Conservation (phyloP, 2,888 invertebrate species). For the Calameuta filiformis region DNA sequence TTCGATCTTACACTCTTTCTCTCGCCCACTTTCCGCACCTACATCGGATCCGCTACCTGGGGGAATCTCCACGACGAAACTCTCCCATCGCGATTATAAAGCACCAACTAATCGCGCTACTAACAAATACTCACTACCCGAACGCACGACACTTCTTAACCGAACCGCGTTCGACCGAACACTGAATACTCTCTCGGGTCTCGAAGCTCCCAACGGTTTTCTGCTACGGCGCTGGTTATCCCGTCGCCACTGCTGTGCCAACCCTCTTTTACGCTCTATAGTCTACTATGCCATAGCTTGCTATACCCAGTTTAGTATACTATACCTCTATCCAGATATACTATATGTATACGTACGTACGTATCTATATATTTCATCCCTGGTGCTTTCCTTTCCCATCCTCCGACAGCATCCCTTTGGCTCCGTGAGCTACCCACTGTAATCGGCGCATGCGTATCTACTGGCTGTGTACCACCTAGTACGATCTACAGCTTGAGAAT, state of each 20-base stretch:
- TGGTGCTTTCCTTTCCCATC: background rate
- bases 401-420: background rate
- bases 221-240: background rate
- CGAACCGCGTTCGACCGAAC: slow-evolving; percentile 61
- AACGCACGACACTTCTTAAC: slow-evolving; percentile 26
- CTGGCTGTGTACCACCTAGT: background rate
- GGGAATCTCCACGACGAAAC: slow-evolving; percentile 41
- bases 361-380: background rate
- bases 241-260: background rate
- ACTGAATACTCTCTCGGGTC: slow-evolving; percentile 47
- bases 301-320: background rate
- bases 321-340: background rate
- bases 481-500: background rate
- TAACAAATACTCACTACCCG: slow-evolving; percentile 24
- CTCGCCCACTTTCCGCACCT: background rate
- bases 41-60: slow-evolving; percentile 45
- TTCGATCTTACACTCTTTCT: background rate
- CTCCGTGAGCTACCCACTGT: background rate
- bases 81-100: slow-evolving; percentile 50
- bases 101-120: slow-evolving; percentile 40
- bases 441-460: background rate
- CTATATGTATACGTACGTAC: background rate
- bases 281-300: background rate
- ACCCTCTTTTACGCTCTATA: background rate
- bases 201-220: background rate